phyloP scores from a whole-genome alignment of 2,888 invertebrate species.

The Machimus rusticus region DNA sequence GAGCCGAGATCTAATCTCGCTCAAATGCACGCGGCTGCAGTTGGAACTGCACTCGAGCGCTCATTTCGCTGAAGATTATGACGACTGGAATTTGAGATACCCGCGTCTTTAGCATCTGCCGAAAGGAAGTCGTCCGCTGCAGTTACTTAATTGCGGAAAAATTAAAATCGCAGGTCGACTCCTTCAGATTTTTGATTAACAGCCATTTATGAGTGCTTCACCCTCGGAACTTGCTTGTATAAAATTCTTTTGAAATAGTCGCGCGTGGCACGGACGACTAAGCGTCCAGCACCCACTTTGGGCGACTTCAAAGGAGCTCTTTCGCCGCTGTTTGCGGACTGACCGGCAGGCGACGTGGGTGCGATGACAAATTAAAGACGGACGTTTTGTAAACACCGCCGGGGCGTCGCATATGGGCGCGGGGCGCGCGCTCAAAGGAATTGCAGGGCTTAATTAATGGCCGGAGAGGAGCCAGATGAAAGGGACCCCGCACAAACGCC shows the following conservation, averaged over 20 bases:
- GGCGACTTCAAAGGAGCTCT: not conserved
- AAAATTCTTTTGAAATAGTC: not conserved
- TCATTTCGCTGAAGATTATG: conserved; percentile 24
- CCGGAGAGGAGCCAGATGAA: not conserved
- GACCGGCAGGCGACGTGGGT: not conserved
- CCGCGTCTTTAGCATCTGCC: not conserved
- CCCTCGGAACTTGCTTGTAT: not conserved
- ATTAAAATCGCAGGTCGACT: not conserved
- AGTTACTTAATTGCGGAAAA: not conserved
- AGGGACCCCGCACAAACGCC: not conserved
- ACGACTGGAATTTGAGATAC: conserved; percentile 1
- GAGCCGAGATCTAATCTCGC: conserved; percentile 6
- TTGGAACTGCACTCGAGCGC: not conserved
- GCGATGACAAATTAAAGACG: conserved; percentile 16
- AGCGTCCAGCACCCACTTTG: not conserved
- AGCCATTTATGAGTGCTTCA: not conserved
- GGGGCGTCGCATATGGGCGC: not conserved
- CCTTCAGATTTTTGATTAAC: not conserved
- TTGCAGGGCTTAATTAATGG: conserved; percentile 16
- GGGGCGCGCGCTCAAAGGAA: conserved; percentile 9
- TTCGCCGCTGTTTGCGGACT: not conserved
- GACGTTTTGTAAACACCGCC: not conserved
- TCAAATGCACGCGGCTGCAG: not conserved
- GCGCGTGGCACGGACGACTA: not conserved
- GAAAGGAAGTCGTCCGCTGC: not conserved